Conservation (phyloP, 1,140 invertebrate genomes). For the Nasonia vitripennis region DNA sequence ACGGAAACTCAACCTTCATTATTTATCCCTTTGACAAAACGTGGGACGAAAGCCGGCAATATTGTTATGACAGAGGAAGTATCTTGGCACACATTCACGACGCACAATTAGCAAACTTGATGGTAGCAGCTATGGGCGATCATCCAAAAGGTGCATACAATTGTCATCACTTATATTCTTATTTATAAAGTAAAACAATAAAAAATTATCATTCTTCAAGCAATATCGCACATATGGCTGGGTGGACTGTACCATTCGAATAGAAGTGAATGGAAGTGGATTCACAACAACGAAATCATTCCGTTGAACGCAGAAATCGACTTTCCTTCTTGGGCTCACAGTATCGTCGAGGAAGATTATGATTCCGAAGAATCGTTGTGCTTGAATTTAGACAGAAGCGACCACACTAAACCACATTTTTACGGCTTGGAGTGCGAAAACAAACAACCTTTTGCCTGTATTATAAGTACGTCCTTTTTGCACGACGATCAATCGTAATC, state of each 20-base stretch:
- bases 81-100: conserved; percentile 56
- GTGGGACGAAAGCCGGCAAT: conserved; percentile 57
- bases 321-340: conserved; percentile 58
- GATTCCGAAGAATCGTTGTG: conserved; percentile 50
- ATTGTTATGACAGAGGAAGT: conserved; percentile 58
- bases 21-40: conserved; percentile 60
- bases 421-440: conserved; percentile 61
- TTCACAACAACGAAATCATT: conserved; percentile 54
- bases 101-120: conserved; percentile 54
- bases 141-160: conserved; percentile 58
- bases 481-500: too few relatives aligned
- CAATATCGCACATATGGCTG: conserved; percentile 59
- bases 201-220: conserved; percentile 33
- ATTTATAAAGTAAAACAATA: not conserved
- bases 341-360: conserved; percentile 50
- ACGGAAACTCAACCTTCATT: conserved; percentile 56
- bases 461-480: conserved; percentile 56
- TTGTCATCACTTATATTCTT: not conserved
- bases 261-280: conserved; percentile 59
- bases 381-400: conserved; percentile 61
- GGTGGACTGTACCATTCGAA: conserved; percentile 53
- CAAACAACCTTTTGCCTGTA: conserved; percentile 61
- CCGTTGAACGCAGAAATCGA: conserved; percentile 27
- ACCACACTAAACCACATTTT: conserved; percentile 59
- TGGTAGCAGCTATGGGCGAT: conserved; percentile 62